Conservation (phyloP, 2,888 invertebrate genomes). For the Eumerus sabulonum region DNA sequence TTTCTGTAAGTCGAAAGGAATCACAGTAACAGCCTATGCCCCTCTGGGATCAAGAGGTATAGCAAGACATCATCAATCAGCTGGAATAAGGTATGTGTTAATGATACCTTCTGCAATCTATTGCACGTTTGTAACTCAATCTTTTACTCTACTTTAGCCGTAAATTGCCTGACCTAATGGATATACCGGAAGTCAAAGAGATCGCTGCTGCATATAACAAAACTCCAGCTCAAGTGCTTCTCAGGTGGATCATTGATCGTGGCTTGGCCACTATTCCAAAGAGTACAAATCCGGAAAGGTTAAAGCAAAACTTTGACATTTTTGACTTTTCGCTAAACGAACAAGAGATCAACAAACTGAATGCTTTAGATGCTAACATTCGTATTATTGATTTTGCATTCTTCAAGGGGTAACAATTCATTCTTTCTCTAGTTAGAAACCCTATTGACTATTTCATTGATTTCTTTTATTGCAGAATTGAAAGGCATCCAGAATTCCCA, state of each 20-base stretch:
- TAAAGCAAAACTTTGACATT: slow-evolving; percentile 87
- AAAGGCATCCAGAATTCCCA: slow-evolving; percentile 87
- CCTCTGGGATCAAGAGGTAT: slow-evolving; percentile 88
- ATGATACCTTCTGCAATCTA: background rate
- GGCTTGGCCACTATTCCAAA: slow-evolving; percentile 90
- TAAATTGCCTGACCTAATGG: slow-evolving; percentile 83
- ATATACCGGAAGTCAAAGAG: slow-evolving; percentile 81
- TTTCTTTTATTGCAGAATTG: slow-evolving; percentile 75
- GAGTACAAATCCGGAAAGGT: slow-evolving; percentile 86
- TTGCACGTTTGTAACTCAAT: background rate
- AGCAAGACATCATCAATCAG: slow-evolving; percentile 79
- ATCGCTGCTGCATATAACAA: slow-evolving; percentile 83
- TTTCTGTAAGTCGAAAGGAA: slow-evolving; percentile 82
- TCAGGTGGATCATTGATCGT: slow-evolving; percentile 86
- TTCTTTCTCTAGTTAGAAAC: background rate
- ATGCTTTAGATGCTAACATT: slow-evolving; percentile 83
- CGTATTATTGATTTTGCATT: slow-evolving; percentile 86
- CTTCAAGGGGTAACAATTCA: slow-evolving; percentile 82
- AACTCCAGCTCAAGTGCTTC: slow-evolving; percentile 87
- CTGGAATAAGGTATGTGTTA: slow-evolving; percentile 72
- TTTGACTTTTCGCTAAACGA: slow-evolving; percentile 85
- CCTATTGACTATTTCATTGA: background rate
- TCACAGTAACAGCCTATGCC: slow-evolving; percentile 88
- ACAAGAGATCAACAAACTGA: slow-evolving; percentile 83
- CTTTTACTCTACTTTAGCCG: slow-evolving; percentile 80